These are phyloP conservation scores for Apostichopus japonicus DNA, from an alignment of 35 echinoderm and acorn worm genomes.

Conservation along the genomic window DNA sequence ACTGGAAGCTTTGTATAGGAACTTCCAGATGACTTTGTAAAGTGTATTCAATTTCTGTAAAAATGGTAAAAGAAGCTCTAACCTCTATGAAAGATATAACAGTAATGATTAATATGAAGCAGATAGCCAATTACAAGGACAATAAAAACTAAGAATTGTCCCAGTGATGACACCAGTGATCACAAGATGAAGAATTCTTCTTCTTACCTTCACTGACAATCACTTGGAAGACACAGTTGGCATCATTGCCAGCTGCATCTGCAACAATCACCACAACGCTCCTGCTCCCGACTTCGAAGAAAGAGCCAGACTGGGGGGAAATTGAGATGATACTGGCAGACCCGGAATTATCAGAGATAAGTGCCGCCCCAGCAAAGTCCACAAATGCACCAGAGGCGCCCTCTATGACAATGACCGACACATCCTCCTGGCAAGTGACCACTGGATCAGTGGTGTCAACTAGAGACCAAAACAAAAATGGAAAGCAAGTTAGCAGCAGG, in stretches of 20 bases:
- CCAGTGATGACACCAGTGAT: background rate
- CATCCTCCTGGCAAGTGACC: background rate
- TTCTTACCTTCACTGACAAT: constrained; percentile 1
- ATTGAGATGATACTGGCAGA: background rate
- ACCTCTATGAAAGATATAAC: background rate
- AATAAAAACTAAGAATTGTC: background rate
- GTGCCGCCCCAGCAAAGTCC: background rate
- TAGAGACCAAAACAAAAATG: background rate
- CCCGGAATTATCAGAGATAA: constrained; percentile 28
- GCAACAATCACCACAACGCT: background rate
- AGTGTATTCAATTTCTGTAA: background rate
- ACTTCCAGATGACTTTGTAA: no score
- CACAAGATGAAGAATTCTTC: background rate
- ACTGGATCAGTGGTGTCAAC: constrained; percentile 3
- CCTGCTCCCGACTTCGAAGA: background rate
- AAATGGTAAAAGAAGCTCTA: background rate
- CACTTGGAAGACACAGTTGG: background rate
- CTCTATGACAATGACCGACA: background rate
- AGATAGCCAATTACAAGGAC: background rate
- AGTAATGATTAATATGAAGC: background rate
- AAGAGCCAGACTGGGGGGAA: background rate
- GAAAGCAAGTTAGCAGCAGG: background rate
- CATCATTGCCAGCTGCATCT: constrained; percentile 19
- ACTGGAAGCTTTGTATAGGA: no score
- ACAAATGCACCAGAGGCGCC: background rate